Evolutionary conservation across 2,113 vertebrate genomes (phyloP), one percentile per base, ranked within the genome.

Genomic region (Chionodraco myersi): DNA sequence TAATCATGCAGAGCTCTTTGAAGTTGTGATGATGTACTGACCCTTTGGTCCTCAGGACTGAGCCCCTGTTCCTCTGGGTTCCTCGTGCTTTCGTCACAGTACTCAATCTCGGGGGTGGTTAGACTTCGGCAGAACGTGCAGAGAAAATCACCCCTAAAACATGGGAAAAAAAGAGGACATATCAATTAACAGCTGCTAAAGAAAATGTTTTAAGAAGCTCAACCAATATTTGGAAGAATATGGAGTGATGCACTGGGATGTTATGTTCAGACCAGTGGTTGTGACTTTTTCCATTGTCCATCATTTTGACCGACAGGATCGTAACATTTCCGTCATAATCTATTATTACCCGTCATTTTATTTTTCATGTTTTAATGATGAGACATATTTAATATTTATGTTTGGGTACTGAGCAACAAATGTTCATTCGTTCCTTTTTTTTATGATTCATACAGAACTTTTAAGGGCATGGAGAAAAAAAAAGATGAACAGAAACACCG

Each of bases 41-140:
- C 98, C 96, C 97, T 96, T 91, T 97, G 97, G 95, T 99, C 97
- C 89, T 97, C 95, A 4, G 97, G 95, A 91, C 89, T 96, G 92
- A 99, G 92, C 51, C 90, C 91, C 86, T 95, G 95, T 13, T 94
- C 97, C 26, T 93, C 96, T 87, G 95, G 96, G 76, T 44, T 10
- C 84, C 96, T 97, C 86, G 95, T 97, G 92, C 96, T 96, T 89
- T 99, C 97, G 60, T 98, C 97, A 93, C 97, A 98, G 92, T 99
- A 99, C 86, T 97, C 96, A n/a, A 99, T 96, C 93, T 99, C 97
- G 34, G 98, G 98, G 66, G 91, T 96, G 65, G 91, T 92, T 72
- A 98, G 91, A 91, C 95, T 97, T 93, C 98, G 96, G 89, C 98
- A 99, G 94, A 98, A 99, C 0, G 98, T 98, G 89, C 98, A 99